These are phyloP conservation scores for Sisor rabdophorus DNA, from an alignment of 2,113 vertebrate species.

Conservation along the genomic window DNA sequence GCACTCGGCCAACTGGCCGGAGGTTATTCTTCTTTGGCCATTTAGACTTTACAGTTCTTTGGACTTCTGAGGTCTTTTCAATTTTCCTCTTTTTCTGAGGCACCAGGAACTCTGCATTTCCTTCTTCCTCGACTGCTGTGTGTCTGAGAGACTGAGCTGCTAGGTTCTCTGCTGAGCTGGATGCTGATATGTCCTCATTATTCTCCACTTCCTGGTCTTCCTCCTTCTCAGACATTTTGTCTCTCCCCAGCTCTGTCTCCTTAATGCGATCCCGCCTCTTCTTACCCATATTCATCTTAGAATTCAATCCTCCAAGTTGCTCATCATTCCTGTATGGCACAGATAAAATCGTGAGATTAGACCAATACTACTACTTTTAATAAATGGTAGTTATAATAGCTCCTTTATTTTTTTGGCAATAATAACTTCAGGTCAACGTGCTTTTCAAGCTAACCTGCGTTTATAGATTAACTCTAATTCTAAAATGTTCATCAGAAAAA, in stretches of 20 bases:
- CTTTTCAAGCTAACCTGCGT: neutral
- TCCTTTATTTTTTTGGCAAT: neutral
- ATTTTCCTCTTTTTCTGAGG: constrained; percentile 59
- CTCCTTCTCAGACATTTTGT: constrained; percentile 44
- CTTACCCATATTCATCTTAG: constrained; percentile 43
- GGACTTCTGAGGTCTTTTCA: constrained; percentile 22
- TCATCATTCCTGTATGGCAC: constrained; percentile 23
- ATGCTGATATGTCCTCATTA: neutral
- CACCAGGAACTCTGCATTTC: constrained; percentile 57
- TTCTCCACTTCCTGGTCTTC: neutral
- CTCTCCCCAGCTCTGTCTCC: constrained; percentile 64
- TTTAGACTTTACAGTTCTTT: constrained; percentile 46
- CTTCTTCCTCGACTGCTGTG: constrained; percentile 13
- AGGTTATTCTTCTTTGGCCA: constrained; percentile 60
- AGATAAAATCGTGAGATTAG: neutral
- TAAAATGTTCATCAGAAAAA: neutral
- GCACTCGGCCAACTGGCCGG: constrained; percentile 45
- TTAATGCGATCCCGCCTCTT: constrained; percentile 48
- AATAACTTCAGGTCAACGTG: neutral
- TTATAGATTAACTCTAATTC: neutral
- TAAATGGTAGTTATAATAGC: neutral
- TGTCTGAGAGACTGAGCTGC: constrained; percentile 26
- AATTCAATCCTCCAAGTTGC: neutral
- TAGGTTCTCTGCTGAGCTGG: constrained; percentile 25
- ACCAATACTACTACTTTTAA: neutral